These are phyloP conservation scores for Leptopterna dolabrata DNA, from an alignment of 2,888 invertebrate species.

Conservation along the genomic window DNA sequence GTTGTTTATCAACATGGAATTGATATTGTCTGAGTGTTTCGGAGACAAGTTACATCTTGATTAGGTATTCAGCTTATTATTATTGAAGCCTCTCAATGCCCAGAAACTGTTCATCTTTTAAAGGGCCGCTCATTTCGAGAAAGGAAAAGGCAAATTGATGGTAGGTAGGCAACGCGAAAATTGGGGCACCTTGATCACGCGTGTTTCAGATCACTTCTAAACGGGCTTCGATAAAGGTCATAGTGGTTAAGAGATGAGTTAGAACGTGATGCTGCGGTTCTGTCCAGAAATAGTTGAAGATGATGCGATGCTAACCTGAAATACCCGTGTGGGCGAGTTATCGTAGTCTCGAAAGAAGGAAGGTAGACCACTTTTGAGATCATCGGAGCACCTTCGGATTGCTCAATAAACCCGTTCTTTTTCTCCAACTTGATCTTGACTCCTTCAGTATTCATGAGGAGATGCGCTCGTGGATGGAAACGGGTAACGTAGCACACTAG, in stretches of 20 bases:
- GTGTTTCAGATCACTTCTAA: background rate
- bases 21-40: too few species aligned
- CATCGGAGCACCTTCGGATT: background rate
- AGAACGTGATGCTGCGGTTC: background rate
- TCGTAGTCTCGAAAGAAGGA: background rate
- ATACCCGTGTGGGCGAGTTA: background rate
- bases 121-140: background rate
- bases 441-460: background rate
- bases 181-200: background rate
- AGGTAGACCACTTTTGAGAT: conserved; percentile 3
- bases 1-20: too few species aligned
- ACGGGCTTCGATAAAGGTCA: background rate
- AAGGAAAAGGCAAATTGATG: background rate
- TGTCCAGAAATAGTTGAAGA: background rate
- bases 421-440: background rate
- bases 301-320: background rate
- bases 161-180: background rate
- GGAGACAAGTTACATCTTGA: too few species aligned
- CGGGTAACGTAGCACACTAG: background rate
- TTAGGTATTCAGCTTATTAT: too few species aligned
- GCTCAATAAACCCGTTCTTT: conserved; percentile 5
- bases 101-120: background rate
- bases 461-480: background rate
- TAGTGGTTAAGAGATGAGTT: background rate
- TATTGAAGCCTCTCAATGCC: too few species aligned